Evolutionary conservation across 1,140 invertebrate species (phyloP), one percentile per base, ranked within the genome.

Genomic region (Lysiphlebus fabarum): DNA sequence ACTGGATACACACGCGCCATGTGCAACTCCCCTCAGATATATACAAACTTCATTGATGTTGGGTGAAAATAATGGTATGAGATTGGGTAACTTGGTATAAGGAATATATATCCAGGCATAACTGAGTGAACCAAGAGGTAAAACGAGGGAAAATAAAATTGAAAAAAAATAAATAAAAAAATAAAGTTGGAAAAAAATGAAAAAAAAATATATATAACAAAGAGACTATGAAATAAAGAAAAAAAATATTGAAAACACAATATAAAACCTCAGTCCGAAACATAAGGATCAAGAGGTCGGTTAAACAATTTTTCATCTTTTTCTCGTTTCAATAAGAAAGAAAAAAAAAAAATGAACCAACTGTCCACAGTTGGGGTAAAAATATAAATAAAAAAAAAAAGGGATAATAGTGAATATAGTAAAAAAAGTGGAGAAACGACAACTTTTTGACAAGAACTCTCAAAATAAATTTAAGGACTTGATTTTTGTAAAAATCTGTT

Each of bases 21-120:
- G 72, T 77, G 74, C 43, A 9, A n/a, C 43, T 7, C 11, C 43
- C 8, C 8, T 38, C 49, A 12, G 34, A 7, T 5, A 71, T 67
- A 75, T 73, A 75, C 74, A 76, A 77, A 77, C 74, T 75, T 76
- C 75, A 77, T 77, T 76, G 74, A 76, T 75, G 74, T 75, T 70
- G 70, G 54, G 58, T 54, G 58, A 61, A 63, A 60, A 60, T 53
- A 56, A 63, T 26, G 17, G 17, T 26, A 26, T 26, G 17, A 26
- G 17, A 26, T 26, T 26, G 17, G 17, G 17, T 26, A 26, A 51
- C 49, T 51, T 51, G 6, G 49, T 9, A n/a, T n/a, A n/a, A 26
- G 17, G 17, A 26, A 26, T 26, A 26, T 36, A 5, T 51, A 51
- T 34, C 10, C 11, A 11, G 34, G 12, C 38, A 51, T 12, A 34